Percentiles rank a stretch among this genome's conserved stretches.
phyloP scores from a whole-genome alignment of 2,888 invertebrate species.

The Antheraea yamamai region DNA sequence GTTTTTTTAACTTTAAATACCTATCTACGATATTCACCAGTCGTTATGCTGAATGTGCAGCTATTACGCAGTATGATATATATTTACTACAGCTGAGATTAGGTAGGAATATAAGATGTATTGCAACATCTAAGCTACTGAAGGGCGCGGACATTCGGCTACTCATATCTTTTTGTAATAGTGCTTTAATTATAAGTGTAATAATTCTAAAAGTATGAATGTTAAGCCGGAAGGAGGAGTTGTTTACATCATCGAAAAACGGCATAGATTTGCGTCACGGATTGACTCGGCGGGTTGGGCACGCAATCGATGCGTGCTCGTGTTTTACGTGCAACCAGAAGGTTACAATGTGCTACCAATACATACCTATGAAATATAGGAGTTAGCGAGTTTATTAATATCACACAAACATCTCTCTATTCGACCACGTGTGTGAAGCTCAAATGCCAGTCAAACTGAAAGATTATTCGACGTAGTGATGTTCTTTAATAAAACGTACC shows the following conservation, averaged over 20 bases:
- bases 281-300: slow-evolving; percentile 26
- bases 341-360: not conserved
- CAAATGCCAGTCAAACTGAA: no score
- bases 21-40: not conserved
- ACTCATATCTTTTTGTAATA: not conserved
- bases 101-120: not conserved
- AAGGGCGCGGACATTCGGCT: not conserved
- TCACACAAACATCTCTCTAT: not conserved
- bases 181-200: not conserved
- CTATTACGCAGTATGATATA: not conserved
- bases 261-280: slow-evolving; percentile 24
- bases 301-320: slow-evolving; percentile 38
- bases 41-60: not conserved
- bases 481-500: no score
- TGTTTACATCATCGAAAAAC: slow-evolving; percentile 13
- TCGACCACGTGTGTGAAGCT: not conserved
- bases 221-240: not conserved
- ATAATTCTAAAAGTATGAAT: not conserved
- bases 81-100: not conserved
- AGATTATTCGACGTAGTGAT: no score
- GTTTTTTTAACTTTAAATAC: no score
- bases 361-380: not conserved
- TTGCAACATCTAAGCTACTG: not conserved
- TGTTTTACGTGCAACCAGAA: slow-evolving; percentile 23
- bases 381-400: not conserved